Base-by-base conservation (phyloP, 2,888 invertebrate genomes). In the Metacarcinus magister region DNA sequence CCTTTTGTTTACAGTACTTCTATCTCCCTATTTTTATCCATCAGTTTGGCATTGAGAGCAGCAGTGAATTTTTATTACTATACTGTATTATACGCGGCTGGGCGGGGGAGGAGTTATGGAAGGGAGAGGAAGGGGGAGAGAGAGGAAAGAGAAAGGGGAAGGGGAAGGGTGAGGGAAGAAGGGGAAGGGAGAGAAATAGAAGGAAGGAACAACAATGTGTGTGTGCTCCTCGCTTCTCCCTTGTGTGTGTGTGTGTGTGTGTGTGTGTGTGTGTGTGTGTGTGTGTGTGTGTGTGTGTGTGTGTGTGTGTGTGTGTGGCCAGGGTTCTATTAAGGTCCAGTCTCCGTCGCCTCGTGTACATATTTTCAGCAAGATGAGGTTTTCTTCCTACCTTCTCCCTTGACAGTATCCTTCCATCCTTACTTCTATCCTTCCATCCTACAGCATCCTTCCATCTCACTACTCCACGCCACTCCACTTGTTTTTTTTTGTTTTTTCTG, bases 231-330 rank as follows among this genome's bases (percentile, higher is more conserved):
- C 23, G 23, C n/a, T 48, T 44, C 92, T 23, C 92, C 19, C 43
- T 91, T 44, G n/a, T n/a, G n/a, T 67, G 67, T 67, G 67, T 67
- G 67, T 67, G 67, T 67, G 67, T 67, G 23, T 89, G 32, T 89
- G 23, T 89, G 32, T 89, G 23, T 89, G 32, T 91, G 32, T 91
- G 46, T 91, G 32, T 91, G 46, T 91, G 32, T 91, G 46, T 91
- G 32, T 44, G 46, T 44, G 32, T 91, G 44, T 91, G 28, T 43
- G 44, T 91, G 28, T 91, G 44, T 48, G 48, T 48, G 48, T 54
- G 54, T 54, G 54, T 54, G 54, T 54, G 54, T 54, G 54, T 54
- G 54, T 54, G 54, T 54, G 54, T 54, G 54, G 8, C 87, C 87
- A 87, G 87, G 87, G 8, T n/a, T 87, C 54, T 54, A 54, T 54